phyloP scores from a whole-genome alignment of 1,140 invertebrate species.

The Tribolium madens region DNA sequence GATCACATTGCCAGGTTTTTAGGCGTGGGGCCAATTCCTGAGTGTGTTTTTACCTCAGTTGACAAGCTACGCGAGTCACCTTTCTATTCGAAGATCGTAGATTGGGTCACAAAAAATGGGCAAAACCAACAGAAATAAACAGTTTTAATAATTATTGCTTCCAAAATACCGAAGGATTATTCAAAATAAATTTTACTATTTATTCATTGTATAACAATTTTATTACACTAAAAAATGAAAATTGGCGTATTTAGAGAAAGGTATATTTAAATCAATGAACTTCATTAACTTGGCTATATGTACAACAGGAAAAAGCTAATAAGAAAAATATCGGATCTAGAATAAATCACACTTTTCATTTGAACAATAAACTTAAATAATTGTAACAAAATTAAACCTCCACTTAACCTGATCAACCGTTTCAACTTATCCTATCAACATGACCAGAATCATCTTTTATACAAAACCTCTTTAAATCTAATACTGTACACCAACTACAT shows the following conservation, averaged over 20 bases:
- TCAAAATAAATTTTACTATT: too few species aligned
- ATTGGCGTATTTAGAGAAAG: conserved; percentile 14
- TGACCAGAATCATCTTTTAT: conserved; percentile 16
- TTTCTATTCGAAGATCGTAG: conserved; percentile 13
- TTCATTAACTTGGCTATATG: conserved; percentile 22
- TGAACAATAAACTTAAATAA: conserved; percentile 19
- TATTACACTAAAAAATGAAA: conserved; percentile 16
- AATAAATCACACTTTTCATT: conserved; percentile 16
- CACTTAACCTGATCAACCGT: background rate
- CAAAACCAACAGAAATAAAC: background rate
- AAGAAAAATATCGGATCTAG: conserved; percentile 25
- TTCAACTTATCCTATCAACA: conserved; percentile 15
- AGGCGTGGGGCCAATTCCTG: background rate
- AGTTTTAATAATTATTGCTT: background rate
- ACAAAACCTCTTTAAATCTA: conserved; percentile 4
- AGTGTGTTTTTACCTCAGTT: background rate
- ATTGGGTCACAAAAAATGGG: conserved; percentile 12
- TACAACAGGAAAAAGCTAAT: conserved; percentile 14
- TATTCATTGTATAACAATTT: too few species aligned
- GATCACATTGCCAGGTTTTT: background rate
- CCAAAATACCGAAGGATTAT: too few species aligned
- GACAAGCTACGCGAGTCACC: background rate
- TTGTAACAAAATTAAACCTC: conserved; percentile 13
- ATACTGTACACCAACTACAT: conserved; percentile 38
- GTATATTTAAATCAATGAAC: conserved; percentile 28